Conservation (phyloP, 2,888 invertebrate species). For the Conus canariensis region DNA sequence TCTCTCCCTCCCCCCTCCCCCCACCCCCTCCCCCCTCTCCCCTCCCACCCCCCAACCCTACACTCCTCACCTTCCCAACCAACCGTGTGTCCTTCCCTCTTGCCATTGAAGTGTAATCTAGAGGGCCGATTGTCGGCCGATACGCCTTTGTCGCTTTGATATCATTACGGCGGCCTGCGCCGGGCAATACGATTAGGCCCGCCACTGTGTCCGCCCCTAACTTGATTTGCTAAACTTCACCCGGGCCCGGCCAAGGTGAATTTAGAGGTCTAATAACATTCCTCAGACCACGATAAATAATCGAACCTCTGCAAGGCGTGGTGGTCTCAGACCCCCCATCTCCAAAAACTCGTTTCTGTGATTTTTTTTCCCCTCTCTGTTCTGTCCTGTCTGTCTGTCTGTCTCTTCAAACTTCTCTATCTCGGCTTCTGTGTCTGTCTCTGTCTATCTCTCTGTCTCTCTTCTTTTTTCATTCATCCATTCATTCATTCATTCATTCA, state of each 20-base stretch:
- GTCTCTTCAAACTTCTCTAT: too few relatives aligned
- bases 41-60: not conserved
- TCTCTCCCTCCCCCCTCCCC: not conserved
- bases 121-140: constrained; percentile 31
- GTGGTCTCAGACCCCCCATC: not conserved
- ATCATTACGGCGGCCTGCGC: constrained; percentile 42
- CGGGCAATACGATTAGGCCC: constrained; percentile 47
- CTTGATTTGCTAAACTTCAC: constrained; percentile 50
- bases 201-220: constrained; percentile 53
- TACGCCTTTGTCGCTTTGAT: constrained; percentile 44
- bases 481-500: too few relatives aligned
- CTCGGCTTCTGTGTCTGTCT: too few relatives aligned
- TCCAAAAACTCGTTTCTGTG: too few relatives aligned
- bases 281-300: constrained; percentile 55
- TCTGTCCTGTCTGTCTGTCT: too few relatives aligned
- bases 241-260: constrained; percentile 46
- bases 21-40: not conserved
- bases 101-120: constrained; percentile 41
- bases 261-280: constrained; percentile 55
- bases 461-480: too few relatives aligned
- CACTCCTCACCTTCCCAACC: too few relatives aligned
- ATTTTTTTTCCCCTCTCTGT: too few relatives aligned
- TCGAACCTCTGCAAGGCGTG: constrained; percentile 41
- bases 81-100: too few relatives aligned
- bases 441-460: too few relatives aligned